Evolutionary conservation across 2,888 invertebrate genomes (phyloP).

Genomic region (Thecophora atra): DNA sequence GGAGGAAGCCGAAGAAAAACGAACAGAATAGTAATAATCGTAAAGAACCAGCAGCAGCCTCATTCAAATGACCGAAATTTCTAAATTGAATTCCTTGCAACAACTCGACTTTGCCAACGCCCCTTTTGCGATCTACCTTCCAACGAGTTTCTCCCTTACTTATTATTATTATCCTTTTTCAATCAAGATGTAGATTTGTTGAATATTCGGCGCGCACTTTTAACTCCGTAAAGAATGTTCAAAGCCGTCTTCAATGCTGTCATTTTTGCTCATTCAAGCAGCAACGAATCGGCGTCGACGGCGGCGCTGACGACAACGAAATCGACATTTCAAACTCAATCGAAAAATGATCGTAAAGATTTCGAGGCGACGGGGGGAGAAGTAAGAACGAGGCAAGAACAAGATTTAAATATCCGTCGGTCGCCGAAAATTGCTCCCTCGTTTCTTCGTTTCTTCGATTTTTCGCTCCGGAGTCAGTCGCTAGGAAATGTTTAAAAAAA

Average conservation of each 20-base stretch:
- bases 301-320: too few relatives aligned
- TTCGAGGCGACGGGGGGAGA: background rate
- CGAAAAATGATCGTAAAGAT: background rate
- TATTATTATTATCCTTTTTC: background rate
- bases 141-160: background rate
- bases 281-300: background rate
- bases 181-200: conserved; percentile 5
- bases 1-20: background rate
- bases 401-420: background rate
- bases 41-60: background rate
- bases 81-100: background rate
- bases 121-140: background rate
- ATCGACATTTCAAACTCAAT: background rate
- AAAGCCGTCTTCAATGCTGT: background rate
- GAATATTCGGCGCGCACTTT: background rate
- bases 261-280: background rate
- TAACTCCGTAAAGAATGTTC: background rate
- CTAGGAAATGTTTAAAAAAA: background rate
- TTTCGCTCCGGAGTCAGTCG: background rate
- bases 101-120: too few relatives aligned
- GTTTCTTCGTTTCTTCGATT: too few relatives aligned
- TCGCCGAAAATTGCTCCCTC: background rate
- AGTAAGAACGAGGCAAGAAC: background rate
- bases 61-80: background rate
- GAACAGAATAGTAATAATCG: background rate